Evolutionary conservation across 92 coral and sea anemone genomes (phyloP).

Genomic region (Epizoanthus ramosus): DNA sequence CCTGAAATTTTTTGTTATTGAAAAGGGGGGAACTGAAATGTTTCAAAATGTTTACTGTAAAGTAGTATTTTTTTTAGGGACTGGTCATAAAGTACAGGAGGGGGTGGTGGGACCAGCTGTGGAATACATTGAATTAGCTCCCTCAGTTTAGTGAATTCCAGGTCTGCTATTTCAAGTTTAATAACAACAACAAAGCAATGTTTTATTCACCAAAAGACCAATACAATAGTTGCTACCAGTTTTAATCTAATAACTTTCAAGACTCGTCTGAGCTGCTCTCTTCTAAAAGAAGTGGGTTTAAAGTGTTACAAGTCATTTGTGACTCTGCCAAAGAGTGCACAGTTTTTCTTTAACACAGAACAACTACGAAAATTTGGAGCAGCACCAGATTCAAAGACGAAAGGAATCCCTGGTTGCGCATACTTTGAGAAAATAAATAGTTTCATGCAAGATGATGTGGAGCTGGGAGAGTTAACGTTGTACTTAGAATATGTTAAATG

Average conservation of each 20-base stretch:
- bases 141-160: slow-evolving; percentile 11
- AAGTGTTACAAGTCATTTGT: slow-evolving; percentile 40
- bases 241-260: slow-evolving; percentile 36
- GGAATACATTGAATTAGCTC: slow-evolving; percentile 29
- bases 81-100: too few relatives aligned
- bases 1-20: too few relatives aligned
- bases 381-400: slow-evolving; percentile 17
- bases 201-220: slow-evolving; percentile 17
- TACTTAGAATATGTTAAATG: slow-evolving; percentile 49
- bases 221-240: slow-evolving; percentile 14
- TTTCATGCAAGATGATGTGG: slow-evolving; percentile 40
- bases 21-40: too few relatives aligned
- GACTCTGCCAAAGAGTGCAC: slow-evolving; percentile 44
- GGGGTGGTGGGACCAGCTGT: slow-evolving; percentile 28
- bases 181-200: slow-evolving; percentile 8
- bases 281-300: slow-evolving; percentile 30
- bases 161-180: slow-evolving; percentile 17
- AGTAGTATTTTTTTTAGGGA: too few relatives aligned
- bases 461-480: slow-evolving; percentile 52
- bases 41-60: too few relatives aligned
- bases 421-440: slow-evolving; percentile 36
- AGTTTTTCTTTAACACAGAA: slow-evolving; percentile 46
- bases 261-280: slow-evolving; percentile 46
- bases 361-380: slow-evolving; percentile 31
- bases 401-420: slow-evolving; percentile 29